Evolutionary conservation across 2,888 invertebrate genomes (phyloP), one percentile per base, ranked within the genome.

Genomic region (Tipula confusa): DNA sequence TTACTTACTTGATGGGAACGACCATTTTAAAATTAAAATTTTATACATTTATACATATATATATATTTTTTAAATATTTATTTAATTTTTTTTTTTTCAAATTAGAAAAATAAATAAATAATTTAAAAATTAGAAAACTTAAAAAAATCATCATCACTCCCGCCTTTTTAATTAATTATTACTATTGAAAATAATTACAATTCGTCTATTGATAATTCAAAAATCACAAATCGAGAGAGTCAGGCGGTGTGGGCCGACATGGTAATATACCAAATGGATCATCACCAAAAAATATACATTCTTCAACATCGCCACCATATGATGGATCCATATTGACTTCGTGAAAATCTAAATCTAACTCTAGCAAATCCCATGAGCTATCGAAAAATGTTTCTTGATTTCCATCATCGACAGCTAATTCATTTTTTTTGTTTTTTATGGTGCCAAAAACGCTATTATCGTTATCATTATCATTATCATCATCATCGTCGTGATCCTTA

Each of bases 291-390:
- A 92, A 93, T 84, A 93, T 92, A 85, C 91, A 90, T 86, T 93
- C 93, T 86, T 93, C 92, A 0, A 93, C 92, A 83, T 91, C 93
- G 83, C 92, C 92, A 84, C 92, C 92, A 86, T 92, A 93, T 83
- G 92, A 92, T 1, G 93, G 92, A 87, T 93, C 93, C 2, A 92
- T 89, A 86, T 93, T 92, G 85, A 93, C 90, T 86, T 93, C 92
- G 84, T 92, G 92, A 84, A 93, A 88, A 85, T 93, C 92, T 85
- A 93, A 87, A 87, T 93, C 93, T 82, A 93, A 90, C 88, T 93
- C 93, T 36, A 93, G 90, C 24, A 93, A 90, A 87, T 93, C 93
- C 93, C 93, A 93, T 84, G 92, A 90, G 80, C 92, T 91, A 13
- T 36, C 80, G 6, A 80, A 80, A 80, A 80, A 80, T 7, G 80